A percentile compares a stretch with the other conserved stretches of the same genome.
Conservation (phyloP, 2,888 invertebrate species). For the Elmis aenea region DNA sequence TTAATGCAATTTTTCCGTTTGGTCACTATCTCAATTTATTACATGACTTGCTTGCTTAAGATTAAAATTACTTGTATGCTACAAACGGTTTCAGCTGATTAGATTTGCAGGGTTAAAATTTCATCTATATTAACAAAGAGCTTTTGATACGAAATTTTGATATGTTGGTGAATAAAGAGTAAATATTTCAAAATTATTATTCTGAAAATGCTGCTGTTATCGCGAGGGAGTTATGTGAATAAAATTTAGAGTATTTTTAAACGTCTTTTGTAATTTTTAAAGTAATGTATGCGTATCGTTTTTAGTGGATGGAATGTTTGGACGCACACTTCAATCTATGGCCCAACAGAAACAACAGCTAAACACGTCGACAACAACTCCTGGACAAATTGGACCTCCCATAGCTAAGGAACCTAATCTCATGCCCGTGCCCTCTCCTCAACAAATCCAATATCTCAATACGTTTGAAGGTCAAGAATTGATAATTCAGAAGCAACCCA, state of each 20-base stretch:
- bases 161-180: too few species aligned
- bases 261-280: not conserved
- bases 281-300: constrained; percentile 19
- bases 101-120: too few species aligned
- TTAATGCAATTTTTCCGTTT: too few species aligned
- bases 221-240: not conserved
- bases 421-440: constrained; percentile 94
- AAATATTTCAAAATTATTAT: too few species aligned
- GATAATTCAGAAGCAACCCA: constrained; percentile 93
- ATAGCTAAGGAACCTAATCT: constrained; percentile 78
- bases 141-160: too few species aligned
- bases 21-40: too few species aligned
- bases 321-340: constrained; percentile 58
- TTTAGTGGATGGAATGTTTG: constrained; percentile 59
- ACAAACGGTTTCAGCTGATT: too few species aligned
- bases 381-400: constrained; percentile 32
- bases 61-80: too few species aligned
- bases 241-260: too few species aligned
- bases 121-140: too few species aligned
- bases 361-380: constrained; percentile 41
- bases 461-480: constrained; percentile 95
- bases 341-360: constrained; percentile 56
- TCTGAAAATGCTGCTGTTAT: too few species aligned
- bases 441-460: constrained; percentile 93
- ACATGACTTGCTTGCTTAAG: too few species aligned